Evolutionary conservation across 2,888 invertebrate species (phyloP), one percentile per base, ranked within the genome.

Genomic region (Bhutanitis thaidina): DNA sequence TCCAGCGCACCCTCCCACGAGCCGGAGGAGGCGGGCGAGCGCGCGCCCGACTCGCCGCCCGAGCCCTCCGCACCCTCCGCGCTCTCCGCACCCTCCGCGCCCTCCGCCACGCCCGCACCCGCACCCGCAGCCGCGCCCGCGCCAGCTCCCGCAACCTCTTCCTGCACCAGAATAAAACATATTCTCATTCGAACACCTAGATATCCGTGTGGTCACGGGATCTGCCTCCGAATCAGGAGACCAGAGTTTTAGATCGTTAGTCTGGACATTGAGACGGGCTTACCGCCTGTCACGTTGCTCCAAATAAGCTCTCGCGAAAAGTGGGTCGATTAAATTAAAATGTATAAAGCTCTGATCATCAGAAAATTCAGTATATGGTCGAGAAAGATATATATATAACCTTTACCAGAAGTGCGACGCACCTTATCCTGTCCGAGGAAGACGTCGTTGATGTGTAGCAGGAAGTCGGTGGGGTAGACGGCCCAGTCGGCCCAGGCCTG

Each of bases 401-500:
- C n/a, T n/a, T n/a, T 8, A 8, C 7, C 2, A 27, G 27, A 27
- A 27, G 27, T 1, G 8, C 20, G 20, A 20, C 64, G 53, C 15
- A 78, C 78, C 74, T 82, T 82, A 13, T 79, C 78, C 10, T 85
- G 90, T 3, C 99, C 99, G 2, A 98, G 89, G 80, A 99, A 99
- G 9, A 95, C 92, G 70, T 97, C 96, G 76, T 98, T 97, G 54
- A 98, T 85, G 71, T 93, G 94, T 56, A 95, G 92, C 55, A 99
- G 91, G 80, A 96, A 96, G 60, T 98, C 98, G 52, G 95, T 95
- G 0, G 98, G 96, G 88, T 99, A 99, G 54, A 99, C 94, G 12
- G 96, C 94, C 94, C 97, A 97, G 75, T 99, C 99, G 78, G 98
- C 98, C 98, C 99, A 99, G 1, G 98, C 97, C 69, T 96, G 93